Evolutionary conservation across 2,888 invertebrate species (phyloP).

Genomic region (Meteorus colon): DNA sequence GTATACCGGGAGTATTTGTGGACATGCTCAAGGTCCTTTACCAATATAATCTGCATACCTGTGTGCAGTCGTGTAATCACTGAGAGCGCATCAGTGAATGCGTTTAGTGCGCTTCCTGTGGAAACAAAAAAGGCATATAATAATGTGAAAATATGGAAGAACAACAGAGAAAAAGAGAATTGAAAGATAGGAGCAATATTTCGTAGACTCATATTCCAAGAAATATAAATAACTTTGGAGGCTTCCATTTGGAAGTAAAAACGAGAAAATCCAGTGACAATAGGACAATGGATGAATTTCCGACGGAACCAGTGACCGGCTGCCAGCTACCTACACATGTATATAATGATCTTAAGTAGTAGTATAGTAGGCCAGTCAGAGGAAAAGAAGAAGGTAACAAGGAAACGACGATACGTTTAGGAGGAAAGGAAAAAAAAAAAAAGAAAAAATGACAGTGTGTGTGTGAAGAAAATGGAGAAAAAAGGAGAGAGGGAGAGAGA

Average conservation of each 20-base stretch:
- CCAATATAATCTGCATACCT: slow-evolving; percentile 15
- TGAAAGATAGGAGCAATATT: slow-evolving; percentile 7
- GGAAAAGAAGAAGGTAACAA: slow-evolving; percentile 14
- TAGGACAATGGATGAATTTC: slow-evolving; percentile 67
- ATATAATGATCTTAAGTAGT: neutral
- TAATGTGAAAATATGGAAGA: neutral
- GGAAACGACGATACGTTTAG: slow-evolving; percentile 4
- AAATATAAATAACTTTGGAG: slow-evolving; percentile 2
- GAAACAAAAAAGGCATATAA: neutral
- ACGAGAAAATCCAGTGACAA: slow-evolving; percentile 61
- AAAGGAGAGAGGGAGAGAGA: neutral
- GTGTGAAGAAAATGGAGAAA: neutral
- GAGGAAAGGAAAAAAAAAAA: neutral
- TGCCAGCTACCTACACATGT: slow-evolving; percentile 45
- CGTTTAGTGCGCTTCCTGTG: neutral
- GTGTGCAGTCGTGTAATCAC: neutral
- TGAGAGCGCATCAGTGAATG: neutral
- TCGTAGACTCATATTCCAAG: neutral
- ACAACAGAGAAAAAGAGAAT: slow-evolving; percentile 14
- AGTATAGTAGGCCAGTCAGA: slow-evolving; percentile 35
- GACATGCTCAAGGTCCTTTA: slow-evolving; percentile 1
- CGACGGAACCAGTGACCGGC: slow-evolving; percentile 61
- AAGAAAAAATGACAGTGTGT: too few species aligned
- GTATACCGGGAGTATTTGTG: neutral
- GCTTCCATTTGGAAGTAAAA: slow-evolving; percentile 13